These are phyloP conservation scores for Poeciliopsis retropinna DNA, from an alignment of 2,113 vertebrate species.

Conservation along the genomic window DNA sequence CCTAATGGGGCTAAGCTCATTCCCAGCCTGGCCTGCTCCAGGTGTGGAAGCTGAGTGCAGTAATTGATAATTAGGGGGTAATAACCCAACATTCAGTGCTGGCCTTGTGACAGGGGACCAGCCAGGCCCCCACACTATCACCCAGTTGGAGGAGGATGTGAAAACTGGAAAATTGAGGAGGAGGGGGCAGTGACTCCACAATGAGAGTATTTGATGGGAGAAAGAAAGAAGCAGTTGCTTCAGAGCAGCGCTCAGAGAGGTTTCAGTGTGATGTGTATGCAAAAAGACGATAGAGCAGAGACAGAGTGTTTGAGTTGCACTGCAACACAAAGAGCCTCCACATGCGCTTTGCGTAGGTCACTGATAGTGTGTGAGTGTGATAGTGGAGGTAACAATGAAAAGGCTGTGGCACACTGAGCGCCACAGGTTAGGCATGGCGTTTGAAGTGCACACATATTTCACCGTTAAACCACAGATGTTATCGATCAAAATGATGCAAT, in stretches of 20 bases:
- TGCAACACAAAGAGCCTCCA: conserved; percentile 31
- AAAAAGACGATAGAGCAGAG: conserved; percentile 15
- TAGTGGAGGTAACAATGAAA: conserved; percentile 1
- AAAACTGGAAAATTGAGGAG: conserved; percentile 31
- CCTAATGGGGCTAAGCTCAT: conserved; percentile 77
- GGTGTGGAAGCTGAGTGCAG: conserved; percentile 73
- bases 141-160: conserved; percentile 52
- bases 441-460: background rate
- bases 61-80: conserved; percentile 85
- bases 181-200: conserved; percentile 40
- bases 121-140: conserved; percentile 60
- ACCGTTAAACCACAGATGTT: conserved; percentile 66
- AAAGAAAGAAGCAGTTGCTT: conserved; percentile 9
- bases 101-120: conserved; percentile 65
- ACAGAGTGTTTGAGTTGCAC: conserved; percentile 2
- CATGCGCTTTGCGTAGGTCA: conserved; percentile 21
- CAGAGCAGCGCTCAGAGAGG: conserved; percentile 23
- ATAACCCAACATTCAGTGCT: conserved; percentile 70
- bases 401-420: background rate
- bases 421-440: conserved; percentile 1
- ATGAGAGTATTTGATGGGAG: conserved; percentile 10
- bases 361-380: conserved; percentile 20
- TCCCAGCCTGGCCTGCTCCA: conserved; percentile 77
- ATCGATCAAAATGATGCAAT: conserved; percentile 22
- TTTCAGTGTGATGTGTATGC: conserved; percentile 17